Percentiles rank a stretch among this genome's conserved stretches.
These are phyloP conservation scores for Sceloporus tristichus DNA, from an alignment of 2,113 vertebrate species.

Conservation along the genomic window DNA sequence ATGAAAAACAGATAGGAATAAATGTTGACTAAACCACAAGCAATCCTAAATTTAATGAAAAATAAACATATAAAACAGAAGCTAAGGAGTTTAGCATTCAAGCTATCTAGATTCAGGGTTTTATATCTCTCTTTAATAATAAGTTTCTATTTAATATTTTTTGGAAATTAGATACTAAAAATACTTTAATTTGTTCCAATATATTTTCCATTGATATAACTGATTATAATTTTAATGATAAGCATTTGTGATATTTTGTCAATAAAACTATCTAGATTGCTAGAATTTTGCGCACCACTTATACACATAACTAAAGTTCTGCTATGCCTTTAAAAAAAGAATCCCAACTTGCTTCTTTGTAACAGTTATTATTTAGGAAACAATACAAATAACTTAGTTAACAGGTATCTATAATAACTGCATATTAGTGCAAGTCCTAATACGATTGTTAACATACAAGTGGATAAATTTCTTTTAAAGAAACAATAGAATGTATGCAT, in stretches of 20 bases:
- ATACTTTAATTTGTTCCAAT: constrained; percentile 35
- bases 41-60: constrained; percentile 80
- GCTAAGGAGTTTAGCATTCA: constrained; percentile 77
- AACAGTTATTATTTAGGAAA: background rate
- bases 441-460: constrained; percentile 14
- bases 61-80: constrained; percentile 77
- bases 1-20: constrained; percentile 83
- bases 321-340: background rate
- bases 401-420: constrained; percentile 2
- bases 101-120: constrained; percentile 52
- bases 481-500: background rate
- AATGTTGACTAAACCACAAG: constrained; percentile 79
- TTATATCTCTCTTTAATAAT: constrained; percentile 60
- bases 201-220: constrained; percentile 30
- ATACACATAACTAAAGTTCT: constrained; percentile 32
- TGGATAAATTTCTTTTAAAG: constrained; percentile 38
- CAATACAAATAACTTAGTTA: background rate
- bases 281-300: constrained; percentile 37
- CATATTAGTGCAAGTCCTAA: background rate
- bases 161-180: constrained; percentile 6
- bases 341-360: background rate
- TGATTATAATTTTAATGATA: constrained; percentile 36
- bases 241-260: constrained; percentile 3
- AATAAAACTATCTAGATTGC: constrained; percentile 34
- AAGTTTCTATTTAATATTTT: constrained; percentile 31